Base-by-base conservation (phyloP, 2,888 invertebrate species). In the Agonopterix alstromeriana region DNA sequence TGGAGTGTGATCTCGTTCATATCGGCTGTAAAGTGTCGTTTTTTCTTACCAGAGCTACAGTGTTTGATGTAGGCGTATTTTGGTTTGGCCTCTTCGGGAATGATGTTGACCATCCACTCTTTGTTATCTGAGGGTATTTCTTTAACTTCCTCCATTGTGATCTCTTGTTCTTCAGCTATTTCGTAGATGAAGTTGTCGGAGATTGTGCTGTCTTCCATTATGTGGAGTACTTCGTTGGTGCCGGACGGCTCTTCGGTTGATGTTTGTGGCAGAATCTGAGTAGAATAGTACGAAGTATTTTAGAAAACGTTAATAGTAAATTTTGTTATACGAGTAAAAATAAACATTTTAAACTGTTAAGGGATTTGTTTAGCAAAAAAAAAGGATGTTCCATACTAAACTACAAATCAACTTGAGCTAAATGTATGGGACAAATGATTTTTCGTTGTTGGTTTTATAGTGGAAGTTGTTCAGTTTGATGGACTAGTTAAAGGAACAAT, bases 91-190 rank as follows among this genome's bases (percentile, higher is more conserved):
- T 79, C 77, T 0, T 86, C 86, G 0, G 86, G 83, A 0, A 85
- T 48, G 0, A 87, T 83, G 46, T 86, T 87, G 0, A 87, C 84
- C 1, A 76, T 81, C 88, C 87, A 87, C n/a, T 85, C 83, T 0
- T 70, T 65, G 50, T 73, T 72, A 0, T 72, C 76, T 0, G 67
- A 50, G 0, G 83, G 78, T 9, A 84, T 84, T 45, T 85, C 86
- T 45, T 81, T 83, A 0, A 81, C 84, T 36, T 86, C 87, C 9
- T 88, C 87, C 86, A 86, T 85, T 0, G 77, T 65, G 3, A 88
- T 87, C 53, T 88, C 88, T 48, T 88, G 87, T 47, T 88, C 88
- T 17, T 87, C 85, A 0, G 86, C 88, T n/a, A 88, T 88, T 53
- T 87, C 87, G 49, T 85, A 88, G 1, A 87, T 85, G 60, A 87